Evolutionary conservation across 2,797 vertebrate species (phyloP).

Genomic region (Falco berigora): DNA sequence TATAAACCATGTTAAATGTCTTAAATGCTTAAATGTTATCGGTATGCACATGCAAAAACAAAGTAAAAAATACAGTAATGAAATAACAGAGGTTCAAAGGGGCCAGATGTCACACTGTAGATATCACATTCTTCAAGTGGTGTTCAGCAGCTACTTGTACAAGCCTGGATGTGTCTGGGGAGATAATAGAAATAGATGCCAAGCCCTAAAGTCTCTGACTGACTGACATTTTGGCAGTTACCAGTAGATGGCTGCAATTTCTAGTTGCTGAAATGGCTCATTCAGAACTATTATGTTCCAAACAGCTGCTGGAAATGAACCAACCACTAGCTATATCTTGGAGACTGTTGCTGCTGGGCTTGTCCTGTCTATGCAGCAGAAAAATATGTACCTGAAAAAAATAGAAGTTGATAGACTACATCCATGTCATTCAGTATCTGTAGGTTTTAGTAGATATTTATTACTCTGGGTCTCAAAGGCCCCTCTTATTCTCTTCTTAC

Average conservation of each 20-base stretch:
- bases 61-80: not conserved
- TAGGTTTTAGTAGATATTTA: not conserved
- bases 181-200: constrained; percentile 22
- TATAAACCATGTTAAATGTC: not conserved
- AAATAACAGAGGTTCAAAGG: constrained; percentile 3
- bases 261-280: constrained; percentile 48
- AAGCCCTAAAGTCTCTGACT: constrained; percentile 7
- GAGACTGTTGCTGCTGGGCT: not conserved
- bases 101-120: not conserved
- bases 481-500: not conserved
- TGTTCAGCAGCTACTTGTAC: constrained; percentile 13
- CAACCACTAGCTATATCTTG: not conserved
- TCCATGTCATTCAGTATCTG: not conserved
- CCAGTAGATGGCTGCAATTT: constrained; percentile 61
- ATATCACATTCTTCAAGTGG: not conserved
- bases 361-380: not conserved
- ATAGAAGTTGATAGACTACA: not conserved
- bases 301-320: constrained; percentile 37
- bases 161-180: constrained; percentile 3
- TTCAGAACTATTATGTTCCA: not conserved
- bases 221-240: constrained; percentile 51
- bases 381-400: not conserved
- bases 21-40: not conserved
- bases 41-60: not conserved
- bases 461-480: not conserved